Evolutionary conservation across 2,888 invertebrate species (phyloP).

Genomic region (Arrhopalites spinosus): DNA sequence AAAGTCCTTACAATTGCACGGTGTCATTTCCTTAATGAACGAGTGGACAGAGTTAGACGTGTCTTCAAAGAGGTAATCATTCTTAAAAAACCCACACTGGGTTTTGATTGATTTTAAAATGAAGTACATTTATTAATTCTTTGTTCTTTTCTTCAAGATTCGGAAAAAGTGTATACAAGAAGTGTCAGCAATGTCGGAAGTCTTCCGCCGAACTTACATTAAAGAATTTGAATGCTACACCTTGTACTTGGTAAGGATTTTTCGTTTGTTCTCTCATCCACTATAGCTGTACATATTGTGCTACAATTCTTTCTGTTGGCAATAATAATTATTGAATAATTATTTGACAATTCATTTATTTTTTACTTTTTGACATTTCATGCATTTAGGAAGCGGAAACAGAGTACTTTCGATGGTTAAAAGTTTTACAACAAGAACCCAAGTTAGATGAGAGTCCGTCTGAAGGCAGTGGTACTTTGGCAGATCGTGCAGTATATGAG

Average conservation of each 20-base stretch:
- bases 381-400: slow-evolving; percentile 24
- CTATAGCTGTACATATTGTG: background rate
- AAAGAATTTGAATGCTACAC: slow-evolving; percentile 49
- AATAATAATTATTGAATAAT: no score
- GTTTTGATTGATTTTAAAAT: no score
- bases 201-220: slow-evolving; percentile 41
- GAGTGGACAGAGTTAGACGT: slow-evolving; percentile 21
- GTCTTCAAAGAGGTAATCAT: slow-evolving; percentile 40
- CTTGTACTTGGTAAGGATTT: slow-evolving; percentile 45
- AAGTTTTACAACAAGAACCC: slow-evolving; percentile 25
- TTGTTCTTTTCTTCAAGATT: slow-evolving; percentile 37
- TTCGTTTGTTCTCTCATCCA: background rate
- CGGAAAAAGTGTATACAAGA: slow-evolving; percentile 43
- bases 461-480: slow-evolving; percentile 25
- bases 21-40: slow-evolving; percentile 18
- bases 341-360: no score
- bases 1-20: slow-evolving; percentile 47
- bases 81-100: no score
- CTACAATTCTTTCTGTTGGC: no score
- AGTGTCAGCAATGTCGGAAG: slow-evolving; percentile 40
- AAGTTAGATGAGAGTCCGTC: slow-evolving; percentile 13
- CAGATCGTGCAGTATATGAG: slow-evolving; percentile 42
- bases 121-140: background rate
- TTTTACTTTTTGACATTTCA: background rate
- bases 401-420: slow-evolving; percentile 23